Evolutionary conservation across 2,888 invertebrate genomes (phyloP), one percentile per base, ranked within the genome.

Genomic region (Colostygia pectinataria): DNA sequence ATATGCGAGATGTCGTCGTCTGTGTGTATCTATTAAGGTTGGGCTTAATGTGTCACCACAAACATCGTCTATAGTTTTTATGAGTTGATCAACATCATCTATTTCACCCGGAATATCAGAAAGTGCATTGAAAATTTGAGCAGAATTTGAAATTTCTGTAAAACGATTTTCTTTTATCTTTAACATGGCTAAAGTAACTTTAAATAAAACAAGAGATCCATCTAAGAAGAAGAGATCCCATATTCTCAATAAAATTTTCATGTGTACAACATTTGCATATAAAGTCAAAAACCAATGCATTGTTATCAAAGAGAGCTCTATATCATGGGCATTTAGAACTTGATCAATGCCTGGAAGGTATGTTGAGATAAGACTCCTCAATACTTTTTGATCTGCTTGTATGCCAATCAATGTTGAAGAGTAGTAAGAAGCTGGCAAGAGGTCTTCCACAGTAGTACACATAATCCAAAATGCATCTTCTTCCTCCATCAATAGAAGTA

Each of bases 381-480:
- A 91, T n/a, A 99, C 99, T 71, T 96, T 93, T 84, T 99, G 99
- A 80, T 99, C 99, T 14, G 98, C 98, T 92, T 98, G 96, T 57
- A 97, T 95, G 37, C 97, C 95, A 92, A 99, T 93, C 48, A 99
- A 91, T 25, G 98, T 98, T 52, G 97, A 96, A 48, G 98, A 98
- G 83, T 98, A 99, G 86, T 99, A 99, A 1, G 98, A 98, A 41
- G 99, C 97, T 25, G 99, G 99, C 57, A 99, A 89, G 8, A 99
- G 91, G 83, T 99, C 99, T 91, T 99, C 99, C n/a, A 99, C 97
- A 66, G 99, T 97, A 2, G 98, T 96, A 64, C 98, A 96, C 97
- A 99, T 97, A 88, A 99, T 95, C 99, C 99, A 99, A 90, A 99
- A 99, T 28, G 97, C 95, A 86, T 98, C 98, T 86, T 99, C 99